Evolutionary conservation across 1,140 invertebrate species (phyloP), one percentile per base, ranked within the genome.

Genomic region (Apocrypta bakeri): DNA sequence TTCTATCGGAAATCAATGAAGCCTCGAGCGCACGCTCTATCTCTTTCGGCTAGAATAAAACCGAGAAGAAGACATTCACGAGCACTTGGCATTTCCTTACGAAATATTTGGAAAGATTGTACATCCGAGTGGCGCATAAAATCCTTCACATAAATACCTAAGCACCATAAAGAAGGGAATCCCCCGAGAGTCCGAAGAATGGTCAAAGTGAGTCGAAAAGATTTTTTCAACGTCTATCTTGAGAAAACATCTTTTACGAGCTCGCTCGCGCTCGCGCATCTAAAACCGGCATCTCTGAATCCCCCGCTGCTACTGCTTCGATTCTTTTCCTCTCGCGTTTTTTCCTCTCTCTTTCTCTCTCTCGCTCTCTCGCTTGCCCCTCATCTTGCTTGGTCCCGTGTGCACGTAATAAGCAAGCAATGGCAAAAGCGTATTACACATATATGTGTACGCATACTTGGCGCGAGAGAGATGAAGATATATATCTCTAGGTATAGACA

Each of bases 171-270:
- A 63, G 64, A 48, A 29, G 25, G 64, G 27, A 78, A 71, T 61
- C 78, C 48, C 17, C 48, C 14, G 48, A 21, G 48, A 56, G 1
- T 66, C 56, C 29, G 42, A 17, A 81, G 71, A 81, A 81, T 74
- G 56, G 71, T 74, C 69, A 63, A 80, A 80, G 78, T 80, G 72
- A 81, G 48, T 81, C 69, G 69, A 56, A 72, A 72, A 40, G 68
- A 80, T 72, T 63, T 72, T 72, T 80, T 72, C 24, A 71, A 81
- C 73, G 3, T 29, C 31, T 29, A 66, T 81, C 66, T 79, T 33
- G 24, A 42, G 63, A 33, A 72, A 25, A 11, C 66, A 40, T 79
- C 64, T 71, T 79, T 72, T 71, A 71, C 68, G 78, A 72, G 42
- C 40, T 71, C 27, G 77, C 48, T 56, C 48, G 48, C 48, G 48